Conservation (phyloP, 23 tunicate genomes). For the Corella eumyota region DNA sequence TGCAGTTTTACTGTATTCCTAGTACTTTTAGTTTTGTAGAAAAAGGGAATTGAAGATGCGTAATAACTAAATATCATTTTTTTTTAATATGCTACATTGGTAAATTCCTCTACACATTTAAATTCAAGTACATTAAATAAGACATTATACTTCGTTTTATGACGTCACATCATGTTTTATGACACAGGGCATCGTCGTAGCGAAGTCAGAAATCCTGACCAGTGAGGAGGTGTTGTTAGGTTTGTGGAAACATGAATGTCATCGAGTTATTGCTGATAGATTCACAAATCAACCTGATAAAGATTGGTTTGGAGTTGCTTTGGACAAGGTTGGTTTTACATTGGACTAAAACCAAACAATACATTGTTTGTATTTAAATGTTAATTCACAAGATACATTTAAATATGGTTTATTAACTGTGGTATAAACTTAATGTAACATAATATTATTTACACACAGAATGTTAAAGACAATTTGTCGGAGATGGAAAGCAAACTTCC, state of each 20-base stretch:
- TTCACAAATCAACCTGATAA: conserved; percentile 95
- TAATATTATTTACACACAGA: conserved; percentile 15
- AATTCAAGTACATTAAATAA: too few species aligned
- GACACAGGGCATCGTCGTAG: conserved; percentile 81
- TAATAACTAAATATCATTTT: too few species aligned
- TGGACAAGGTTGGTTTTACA: conserved; percentile 32
- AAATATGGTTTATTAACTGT: too few species aligned
- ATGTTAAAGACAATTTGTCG: conserved; percentile 26
- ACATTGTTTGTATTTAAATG: too few species aligned
- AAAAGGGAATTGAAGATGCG: neutral
- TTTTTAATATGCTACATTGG: too few species aligned
- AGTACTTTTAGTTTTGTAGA: neutral
- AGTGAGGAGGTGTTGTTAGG: conserved; percentile 46
- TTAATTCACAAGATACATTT: neutral
- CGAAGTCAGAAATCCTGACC: conserved; percentile 21
- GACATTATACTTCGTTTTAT: too few species aligned
- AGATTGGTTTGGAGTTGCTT: conserved; percentile 74
- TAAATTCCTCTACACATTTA: too few species aligned
- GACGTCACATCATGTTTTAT: too few species aligned
- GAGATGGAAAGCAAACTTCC: conserved; percentile 52
- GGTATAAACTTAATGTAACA: neutral
- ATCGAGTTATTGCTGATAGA: conserved; percentile 91
- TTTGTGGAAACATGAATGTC: conserved; percentile 98
- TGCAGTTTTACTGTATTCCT: neutral
- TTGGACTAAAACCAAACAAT: too few species aligned